These are phyloP conservation scores for Trilocha varians DNA, from an alignment of 2,888 invertebrate species.

Conservation along the genomic window DNA sequence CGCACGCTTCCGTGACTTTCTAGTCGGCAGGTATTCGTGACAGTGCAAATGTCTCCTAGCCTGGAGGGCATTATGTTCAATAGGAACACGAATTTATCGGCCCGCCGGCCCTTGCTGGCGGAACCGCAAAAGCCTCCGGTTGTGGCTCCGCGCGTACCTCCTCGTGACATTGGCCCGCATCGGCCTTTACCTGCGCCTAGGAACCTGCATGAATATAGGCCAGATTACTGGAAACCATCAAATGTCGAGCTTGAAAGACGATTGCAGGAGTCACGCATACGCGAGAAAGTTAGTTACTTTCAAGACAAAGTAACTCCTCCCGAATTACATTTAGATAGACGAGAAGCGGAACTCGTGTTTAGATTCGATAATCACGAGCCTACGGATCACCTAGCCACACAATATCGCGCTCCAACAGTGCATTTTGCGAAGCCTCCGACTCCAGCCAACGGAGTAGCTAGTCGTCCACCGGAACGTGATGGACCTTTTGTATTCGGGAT, in stretches of 20 bases:
- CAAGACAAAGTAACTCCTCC: conserved; percentile 61
- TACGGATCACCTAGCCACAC: conserved; percentile 56
- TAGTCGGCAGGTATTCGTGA: conserved; percentile 43
- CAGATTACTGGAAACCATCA: conserved; percentile 63
- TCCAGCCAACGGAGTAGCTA: conserved; percentile 56
- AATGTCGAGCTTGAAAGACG: conserved; percentile 64
- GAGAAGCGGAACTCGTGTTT: conserved; percentile 64
- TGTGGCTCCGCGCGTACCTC: conserved; percentile 59
- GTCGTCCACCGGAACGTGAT: conserved; percentile 59
- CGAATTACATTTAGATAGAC: conserved; percentile 56
- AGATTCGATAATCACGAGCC: conserved; percentile 64
- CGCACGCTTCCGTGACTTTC: conserved; percentile 45
- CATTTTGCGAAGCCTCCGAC: conserved; percentile 61
- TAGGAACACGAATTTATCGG: conserved; percentile 63
- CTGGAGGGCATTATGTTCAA: conserved; percentile 69
- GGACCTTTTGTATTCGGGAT: conserved; percentile 77
- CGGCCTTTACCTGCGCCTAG: conserved; percentile 49
- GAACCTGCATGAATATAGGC: conserved; percentile 46
- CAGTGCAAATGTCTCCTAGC: conserved; percentile 68
- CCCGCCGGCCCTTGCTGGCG: conserved; percentile 64
- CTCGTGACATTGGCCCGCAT: conserved; percentile 53
- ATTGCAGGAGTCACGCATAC: conserved; percentile 53
- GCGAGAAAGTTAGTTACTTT: conserved; percentile 66
- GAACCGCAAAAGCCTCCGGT: conserved; percentile 63
- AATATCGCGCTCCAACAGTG: conserved; percentile 56